Conservation (phyloP, 2,888 invertebrate species). For the Eurytoma californica region DNA sequence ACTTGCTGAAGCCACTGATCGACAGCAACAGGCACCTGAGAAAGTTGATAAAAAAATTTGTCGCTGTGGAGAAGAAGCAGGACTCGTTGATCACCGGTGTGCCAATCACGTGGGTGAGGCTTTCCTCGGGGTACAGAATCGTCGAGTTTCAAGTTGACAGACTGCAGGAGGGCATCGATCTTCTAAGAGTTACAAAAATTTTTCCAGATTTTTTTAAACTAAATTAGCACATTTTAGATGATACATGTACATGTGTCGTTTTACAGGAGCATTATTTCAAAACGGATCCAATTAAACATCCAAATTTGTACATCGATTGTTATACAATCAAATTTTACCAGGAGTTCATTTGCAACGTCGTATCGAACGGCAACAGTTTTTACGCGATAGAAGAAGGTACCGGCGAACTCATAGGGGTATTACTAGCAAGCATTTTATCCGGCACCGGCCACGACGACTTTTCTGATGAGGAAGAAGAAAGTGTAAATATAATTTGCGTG, state of each 20-base stretch:
- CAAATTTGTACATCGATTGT: conserved; percentile 34
- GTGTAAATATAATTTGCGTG: neutral
- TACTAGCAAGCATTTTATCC: conserved; percentile 42
- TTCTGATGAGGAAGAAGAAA: neutral
- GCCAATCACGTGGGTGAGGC: conserved; percentile 60
- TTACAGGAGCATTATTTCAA: conserved; percentile 35
- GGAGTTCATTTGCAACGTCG: conserved; percentile 45
- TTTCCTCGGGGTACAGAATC: conserved; percentile 61
- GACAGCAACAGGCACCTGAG: too few species aligned
- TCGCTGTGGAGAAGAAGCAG: neutral
- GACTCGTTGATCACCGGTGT: conserved; percentile 39
- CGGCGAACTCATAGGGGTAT: conserved; percentile 59
- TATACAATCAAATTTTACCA: conserved; percentile 40
- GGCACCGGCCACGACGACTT: too few species aligned
- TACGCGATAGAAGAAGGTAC: conserved; percentile 63
- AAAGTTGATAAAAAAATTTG: too few species aligned
- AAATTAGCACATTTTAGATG: neutral
- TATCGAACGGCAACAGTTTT: conserved; percentile 56
- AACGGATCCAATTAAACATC: neutral
- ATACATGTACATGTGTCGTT: neutral
- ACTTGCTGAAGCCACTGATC: conserved; percentile 17
- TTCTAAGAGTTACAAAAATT: conserved; percentile 58
- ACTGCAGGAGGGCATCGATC: conserved; percentile 54
- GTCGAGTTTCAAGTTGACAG: conserved; percentile 57
- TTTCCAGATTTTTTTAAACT: neutral